These are phyloP conservation scores for Astur gentilis DNA, from an alignment of 2,113 vertebrate genomes.

Conservation along the genomic window DNA sequence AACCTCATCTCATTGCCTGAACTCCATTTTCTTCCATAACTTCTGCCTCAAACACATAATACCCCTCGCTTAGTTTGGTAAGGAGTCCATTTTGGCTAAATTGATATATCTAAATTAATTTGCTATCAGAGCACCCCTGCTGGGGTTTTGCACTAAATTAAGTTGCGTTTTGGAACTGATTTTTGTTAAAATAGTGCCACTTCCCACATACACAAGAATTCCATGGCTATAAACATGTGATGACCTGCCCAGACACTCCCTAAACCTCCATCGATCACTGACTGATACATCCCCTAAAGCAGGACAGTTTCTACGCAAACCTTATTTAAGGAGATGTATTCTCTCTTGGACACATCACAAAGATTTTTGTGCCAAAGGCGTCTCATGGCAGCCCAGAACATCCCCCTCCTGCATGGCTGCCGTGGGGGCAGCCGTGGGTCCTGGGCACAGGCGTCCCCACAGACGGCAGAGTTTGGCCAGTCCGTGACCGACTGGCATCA, in stretches of 20 bases:
- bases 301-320: not conserved
- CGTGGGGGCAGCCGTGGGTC: accelerated
- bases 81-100: not conserved
- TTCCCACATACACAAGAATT: not conserved
- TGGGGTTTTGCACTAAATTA: not conserved
- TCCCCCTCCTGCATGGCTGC: not conserved
- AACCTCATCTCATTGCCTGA: not conserved
- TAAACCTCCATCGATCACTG: not conserved
- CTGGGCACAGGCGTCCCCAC: accelerated
- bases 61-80: not conserved
- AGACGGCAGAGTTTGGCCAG: not conserved
- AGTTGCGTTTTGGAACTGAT: not conserved
- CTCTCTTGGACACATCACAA: not conserved
- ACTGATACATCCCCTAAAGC: not conserved
- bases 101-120: not conserved
- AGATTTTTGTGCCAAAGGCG: not conserved
- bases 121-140: not conserved
- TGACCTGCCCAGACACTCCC: not conserved
- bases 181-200: not conserved
- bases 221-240: not conserved
- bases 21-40: not conserved
- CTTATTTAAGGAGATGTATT: accelerated
- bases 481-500: accelerated
- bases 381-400: not conserved
- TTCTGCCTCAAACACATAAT: not conserved